Percentiles rank a stretch among this genome's conserved stretches.
These are phyloP conservation scores for Perca fluviatilis DNA, from an alignment of 2,113 vertebrate genomes.

Conservation along the genomic window DNA sequence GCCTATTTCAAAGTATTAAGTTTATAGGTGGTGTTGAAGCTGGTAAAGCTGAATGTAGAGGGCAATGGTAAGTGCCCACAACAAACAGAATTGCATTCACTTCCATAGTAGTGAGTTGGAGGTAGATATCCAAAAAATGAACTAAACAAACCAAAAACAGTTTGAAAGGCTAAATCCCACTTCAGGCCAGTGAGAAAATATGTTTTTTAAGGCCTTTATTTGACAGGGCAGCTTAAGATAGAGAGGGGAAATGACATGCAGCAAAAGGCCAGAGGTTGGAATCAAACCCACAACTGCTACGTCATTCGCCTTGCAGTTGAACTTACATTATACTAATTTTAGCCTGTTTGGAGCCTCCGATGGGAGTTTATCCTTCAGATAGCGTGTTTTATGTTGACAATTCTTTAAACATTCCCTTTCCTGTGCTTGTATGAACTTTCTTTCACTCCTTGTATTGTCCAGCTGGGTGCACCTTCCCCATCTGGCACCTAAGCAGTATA, in stretches of 20 bases:
- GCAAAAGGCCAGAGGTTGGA: too few species aligned
- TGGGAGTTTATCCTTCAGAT: background rate
- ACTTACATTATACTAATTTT: background rate
- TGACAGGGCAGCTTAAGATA: too few species aligned
- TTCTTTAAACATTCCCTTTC: conserved; percentile 31
- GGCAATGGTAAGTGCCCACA: background rate
- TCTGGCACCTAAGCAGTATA: conserved; percentile 59
- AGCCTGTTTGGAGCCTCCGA: background rate
- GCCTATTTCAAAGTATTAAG: background rate
- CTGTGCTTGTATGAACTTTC: conserved; percentile 35
- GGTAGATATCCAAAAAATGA: too few species aligned
- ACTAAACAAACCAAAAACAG: too few species aligned
- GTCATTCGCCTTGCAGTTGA: background rate
- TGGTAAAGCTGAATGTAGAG: background rate
- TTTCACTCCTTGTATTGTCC: conserved; percentile 18
- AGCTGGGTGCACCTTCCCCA: conserved; percentile 34
- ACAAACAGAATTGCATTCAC: background rate
- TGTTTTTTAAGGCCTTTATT: background rate
- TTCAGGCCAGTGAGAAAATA: background rate
- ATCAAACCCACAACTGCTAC: too few species aligned
- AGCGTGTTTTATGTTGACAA: background rate
- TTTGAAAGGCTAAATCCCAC: background rate
- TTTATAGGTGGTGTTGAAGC: background rate
- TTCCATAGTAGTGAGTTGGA: background rate
- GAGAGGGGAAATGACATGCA: too few species aligned